These are phyloP conservation scores for Gandaritis pyraliata DNA, from an alignment of 2,888 invertebrate genomes.

Conservation along the genomic window DNA sequence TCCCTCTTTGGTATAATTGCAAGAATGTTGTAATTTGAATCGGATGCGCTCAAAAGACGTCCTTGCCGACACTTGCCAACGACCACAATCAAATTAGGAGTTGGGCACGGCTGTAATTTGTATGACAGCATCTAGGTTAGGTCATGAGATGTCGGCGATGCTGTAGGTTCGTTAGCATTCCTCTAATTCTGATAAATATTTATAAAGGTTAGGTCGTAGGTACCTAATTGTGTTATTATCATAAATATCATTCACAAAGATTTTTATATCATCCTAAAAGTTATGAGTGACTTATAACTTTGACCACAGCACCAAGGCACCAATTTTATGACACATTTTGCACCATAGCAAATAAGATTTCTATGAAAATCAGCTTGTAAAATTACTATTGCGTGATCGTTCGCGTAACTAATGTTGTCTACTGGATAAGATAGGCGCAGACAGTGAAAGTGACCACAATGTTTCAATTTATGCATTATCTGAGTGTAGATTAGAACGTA, in stretches of 20 bases:
- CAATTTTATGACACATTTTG: not conserved
- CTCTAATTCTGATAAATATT: not conserved
- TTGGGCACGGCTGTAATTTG: conserved; percentile 30
- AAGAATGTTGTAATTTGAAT: conserved; percentile 36
- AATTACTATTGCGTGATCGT: conserved; percentile 53
- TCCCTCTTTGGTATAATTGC: conserved; percentile 11
- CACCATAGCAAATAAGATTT: no score
- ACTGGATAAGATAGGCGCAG: conserved; percentile 13
- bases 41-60: conserved; percentile 41
- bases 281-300: no score
- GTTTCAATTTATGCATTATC: conserved; percentile 34
- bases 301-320: no score
- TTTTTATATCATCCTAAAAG: no score
- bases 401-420: conserved; percentile 30
- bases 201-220: not conserved
- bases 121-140: conserved; percentile 31
- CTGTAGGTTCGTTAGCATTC: conserved; percentile 2
- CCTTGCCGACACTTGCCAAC: conserved; percentile 39
- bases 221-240: no score
- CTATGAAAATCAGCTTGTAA: conserved; percentile 2
- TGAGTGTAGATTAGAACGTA: conserved; percentile 19
- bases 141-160: not conserved
- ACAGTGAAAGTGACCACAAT: conserved; percentile 55
- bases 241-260: no score
- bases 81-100: conserved; percentile 25